These are phyloP conservation scores for Rhopalosiphum nymphaeae DNA, from an alignment of 2,888 invertebrate genomes.

Conservation along the genomic window DNA sequence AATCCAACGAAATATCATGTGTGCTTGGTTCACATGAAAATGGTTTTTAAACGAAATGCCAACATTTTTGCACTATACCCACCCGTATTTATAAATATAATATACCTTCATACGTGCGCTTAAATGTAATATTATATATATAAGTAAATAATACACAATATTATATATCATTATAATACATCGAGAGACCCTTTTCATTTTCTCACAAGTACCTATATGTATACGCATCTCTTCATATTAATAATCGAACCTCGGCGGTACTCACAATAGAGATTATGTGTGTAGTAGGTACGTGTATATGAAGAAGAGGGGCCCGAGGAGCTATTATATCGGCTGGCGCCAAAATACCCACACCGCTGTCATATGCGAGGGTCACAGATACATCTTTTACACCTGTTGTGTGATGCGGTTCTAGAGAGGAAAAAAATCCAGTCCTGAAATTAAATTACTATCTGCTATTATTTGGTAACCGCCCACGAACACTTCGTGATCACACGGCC, in stretches of 20 bases:
- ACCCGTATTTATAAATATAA: not conserved
- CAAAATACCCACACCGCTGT: conserved; percentile 46
- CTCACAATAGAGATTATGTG: conserved; percentile 42
- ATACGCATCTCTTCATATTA: not conserved
- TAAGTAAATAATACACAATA: not conserved
- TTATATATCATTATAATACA: not conserved
- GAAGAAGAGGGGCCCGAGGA: conserved; percentile 44
- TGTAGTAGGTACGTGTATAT: not conserved
- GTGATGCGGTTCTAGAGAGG: conserved; percentile 24
- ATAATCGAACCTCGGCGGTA: conserved; percentile 48
- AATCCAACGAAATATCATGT: not conserved
- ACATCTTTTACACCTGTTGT: conserved; percentile 61
- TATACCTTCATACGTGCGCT: not conserved
- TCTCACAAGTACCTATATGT: conserved; percentile 16
- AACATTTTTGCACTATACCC: conserved; percentile 6
- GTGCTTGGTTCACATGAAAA: not conserved
- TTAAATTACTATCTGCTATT: conserved; percentile 62
- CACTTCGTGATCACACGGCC: conserved; percentile 59
- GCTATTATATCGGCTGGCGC: conserved; percentile 60
- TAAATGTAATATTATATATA: not conserved
- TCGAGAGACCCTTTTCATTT: conserved; percentile 36
- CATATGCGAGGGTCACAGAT: conserved; percentile 57
- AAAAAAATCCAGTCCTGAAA: conserved; percentile 55
- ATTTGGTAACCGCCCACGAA: conserved; percentile 62
- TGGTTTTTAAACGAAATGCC: conserved; percentile 15